Evolutionary conservation across 2,797 vertebrate genomes (phyloP).

Genomic region (Cryptoprocta ferox): DNA sequence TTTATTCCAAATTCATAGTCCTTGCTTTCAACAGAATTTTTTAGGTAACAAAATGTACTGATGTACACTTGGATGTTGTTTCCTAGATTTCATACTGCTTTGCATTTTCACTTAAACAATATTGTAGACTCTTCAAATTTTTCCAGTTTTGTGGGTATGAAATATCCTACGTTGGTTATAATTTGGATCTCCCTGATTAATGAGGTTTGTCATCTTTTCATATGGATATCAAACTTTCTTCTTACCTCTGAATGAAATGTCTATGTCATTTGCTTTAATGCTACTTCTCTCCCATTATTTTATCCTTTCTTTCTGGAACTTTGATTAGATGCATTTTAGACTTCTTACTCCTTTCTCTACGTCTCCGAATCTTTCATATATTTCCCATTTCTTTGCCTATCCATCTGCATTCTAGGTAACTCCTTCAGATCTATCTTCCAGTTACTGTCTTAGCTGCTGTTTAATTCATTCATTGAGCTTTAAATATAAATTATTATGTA

Average conservation of each 20-base stretch:
- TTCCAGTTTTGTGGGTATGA: neutral
- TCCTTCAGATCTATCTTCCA: neutral
- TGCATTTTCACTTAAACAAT: neutral
- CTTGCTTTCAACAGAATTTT: neutral
- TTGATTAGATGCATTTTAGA: neutral
- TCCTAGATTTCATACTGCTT: neutral
- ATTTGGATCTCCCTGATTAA: slow-evolving; percentile 39
- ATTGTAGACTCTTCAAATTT: neutral
- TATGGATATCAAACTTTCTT: neutral
- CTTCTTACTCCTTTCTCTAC: neutral
- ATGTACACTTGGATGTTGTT: neutral
- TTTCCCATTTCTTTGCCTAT: neutral
- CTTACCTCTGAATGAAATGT: neutral
- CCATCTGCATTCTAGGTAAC: neutral
- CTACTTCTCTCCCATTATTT: neutral
- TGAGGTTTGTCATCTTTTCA: neutral
- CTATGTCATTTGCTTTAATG: neutral
- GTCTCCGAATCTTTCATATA: neutral
- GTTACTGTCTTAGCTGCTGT: neutral
- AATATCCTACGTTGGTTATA: neutral
- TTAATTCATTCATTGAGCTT: neutral
- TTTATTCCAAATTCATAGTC: neutral
- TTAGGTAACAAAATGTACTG: neutral
- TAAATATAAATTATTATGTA: neutral
- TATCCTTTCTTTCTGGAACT: neutral